A percentile compares a stretch with the other conserved stretches of the same genome.
These are phyloP conservation scores for Eristalis intricaria DNA, from an alignment of 2,888 invertebrate species.

Conservation along the genomic window DNA sequence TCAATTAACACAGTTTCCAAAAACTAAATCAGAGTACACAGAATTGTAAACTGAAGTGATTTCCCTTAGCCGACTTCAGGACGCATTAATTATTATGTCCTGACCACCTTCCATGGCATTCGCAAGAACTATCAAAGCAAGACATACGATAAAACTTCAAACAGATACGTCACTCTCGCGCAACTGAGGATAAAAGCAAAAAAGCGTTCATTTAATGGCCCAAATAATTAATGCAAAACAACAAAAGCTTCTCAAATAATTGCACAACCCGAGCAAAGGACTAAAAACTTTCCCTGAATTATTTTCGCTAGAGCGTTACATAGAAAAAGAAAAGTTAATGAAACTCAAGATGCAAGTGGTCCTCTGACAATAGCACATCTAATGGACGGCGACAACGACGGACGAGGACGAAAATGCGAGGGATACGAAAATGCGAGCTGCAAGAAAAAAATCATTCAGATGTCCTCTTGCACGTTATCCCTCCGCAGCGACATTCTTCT, in stretches of 20 bases:
- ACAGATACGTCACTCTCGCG: slow-evolving; percentile 45
- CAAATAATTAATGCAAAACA: slow-evolving; percentile 70
- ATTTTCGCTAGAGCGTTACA: slow-evolving; percentile 37
- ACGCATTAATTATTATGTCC: slow-evolving; percentile 4
- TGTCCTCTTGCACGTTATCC: slow-evolving; percentile 37
- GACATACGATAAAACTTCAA: slow-evolving; percentile 55
- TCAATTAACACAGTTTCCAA: neutral
- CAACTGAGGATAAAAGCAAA: neutral
- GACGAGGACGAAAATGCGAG: neutral
- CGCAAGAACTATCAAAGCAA: slow-evolving; percentile 32
- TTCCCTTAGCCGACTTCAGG: neutral
- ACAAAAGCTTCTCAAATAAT: slow-evolving; percentile 66
- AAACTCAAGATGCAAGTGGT: slow-evolving; percentile 19
- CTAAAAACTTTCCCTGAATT: slow-evolving; percentile 53
- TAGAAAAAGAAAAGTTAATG: slow-evolving; percentile 1
- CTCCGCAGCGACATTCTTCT: slow-evolving; percentile 19
- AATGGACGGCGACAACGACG: slow-evolving; percentile 39
- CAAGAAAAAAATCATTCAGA: slow-evolving; percentile 43
- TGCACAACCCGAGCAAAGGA: slow-evolving; percentile 51
- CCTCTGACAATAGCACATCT: slow-evolving; percentile 49
- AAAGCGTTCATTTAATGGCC: slow-evolving; percentile 49
- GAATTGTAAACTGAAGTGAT: neutral
- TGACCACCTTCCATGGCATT: neutral
- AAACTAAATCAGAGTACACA: neutral
- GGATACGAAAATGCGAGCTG: neutral